A percentile compares a stretch with the other conserved stretches of the same genome.
Evolutionary conservation across 2,797 vertebrate genomes (phyloP).

Genomic region (Danio kyathit): DNA sequence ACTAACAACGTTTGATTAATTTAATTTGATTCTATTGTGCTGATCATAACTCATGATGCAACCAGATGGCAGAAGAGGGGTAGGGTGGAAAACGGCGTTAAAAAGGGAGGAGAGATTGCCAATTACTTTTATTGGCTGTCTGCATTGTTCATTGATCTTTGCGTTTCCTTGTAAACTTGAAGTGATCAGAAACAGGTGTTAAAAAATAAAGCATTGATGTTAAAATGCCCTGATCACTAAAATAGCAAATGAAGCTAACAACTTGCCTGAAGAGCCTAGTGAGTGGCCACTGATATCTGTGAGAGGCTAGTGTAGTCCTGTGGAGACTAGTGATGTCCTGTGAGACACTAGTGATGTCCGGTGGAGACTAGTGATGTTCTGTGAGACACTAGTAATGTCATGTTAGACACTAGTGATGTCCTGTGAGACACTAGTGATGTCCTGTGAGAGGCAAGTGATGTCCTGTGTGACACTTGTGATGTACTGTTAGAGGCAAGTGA

Average conservation of each 20-base stretch:
- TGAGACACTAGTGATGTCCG: no score
- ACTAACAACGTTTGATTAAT: conserved; percentile 67
- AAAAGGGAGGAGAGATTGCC: conserved; percentile 8
- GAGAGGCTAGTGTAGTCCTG: no score
- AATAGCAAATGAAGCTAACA: not conserved
- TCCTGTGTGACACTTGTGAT: no score
- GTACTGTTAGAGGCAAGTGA: no score
- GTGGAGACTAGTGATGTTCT: no score
- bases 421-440: no score
- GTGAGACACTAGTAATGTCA: no score
- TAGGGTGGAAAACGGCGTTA: conserved; percentile 8
- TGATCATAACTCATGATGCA: conserved; percentile 55
- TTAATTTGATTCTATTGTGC: conserved; percentile 64
- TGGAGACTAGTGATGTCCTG: no score
- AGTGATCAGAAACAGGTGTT: conserved; percentile 15
- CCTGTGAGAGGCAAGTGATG: no score
- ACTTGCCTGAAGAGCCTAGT: not conserved
- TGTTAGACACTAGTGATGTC: no score
- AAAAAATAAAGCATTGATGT: conserved; percentile 5
- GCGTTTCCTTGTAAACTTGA: conserved; percentile 21
- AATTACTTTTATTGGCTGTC: conserved; percentile 30
- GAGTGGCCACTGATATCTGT: no score
- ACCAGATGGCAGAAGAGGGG: conserved; percentile 49
- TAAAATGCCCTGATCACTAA: conserved; percentile 15
- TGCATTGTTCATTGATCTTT: conserved; percentile 6